These are phyloP conservation scores for Girardinus metallicus DNA, from an alignment of 2,797 vertebrate species.

Conservation along the genomic window DNA sequence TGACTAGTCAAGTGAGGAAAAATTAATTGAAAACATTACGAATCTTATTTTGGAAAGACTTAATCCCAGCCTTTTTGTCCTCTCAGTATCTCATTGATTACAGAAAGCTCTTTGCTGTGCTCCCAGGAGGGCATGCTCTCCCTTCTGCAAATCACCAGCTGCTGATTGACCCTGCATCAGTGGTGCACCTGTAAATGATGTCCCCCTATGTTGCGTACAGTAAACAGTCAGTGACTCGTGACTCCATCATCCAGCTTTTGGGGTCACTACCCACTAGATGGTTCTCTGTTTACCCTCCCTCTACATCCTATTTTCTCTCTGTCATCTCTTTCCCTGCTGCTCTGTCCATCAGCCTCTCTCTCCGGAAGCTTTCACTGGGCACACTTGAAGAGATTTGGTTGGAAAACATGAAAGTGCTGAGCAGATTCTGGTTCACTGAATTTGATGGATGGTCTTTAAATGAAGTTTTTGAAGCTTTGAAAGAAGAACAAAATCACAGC, in stretches of 20 bases:
- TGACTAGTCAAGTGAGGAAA: constrained; percentile 41
- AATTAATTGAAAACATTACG: constrained; percentile 47
- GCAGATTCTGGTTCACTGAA: constrained; percentile 37
- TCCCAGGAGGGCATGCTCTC: constrained; percentile 10
- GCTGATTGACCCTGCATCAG: constrained; percentile 44
- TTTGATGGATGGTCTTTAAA: constrained; percentile 40
- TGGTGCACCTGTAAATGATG: constrained; percentile 48
- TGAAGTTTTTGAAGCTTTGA: constrained; percentile 26
- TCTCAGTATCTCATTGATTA: not conserved
- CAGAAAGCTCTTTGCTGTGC: constrained; percentile 21
- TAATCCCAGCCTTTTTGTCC: constrained; percentile 14
- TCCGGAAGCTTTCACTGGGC: constrained; percentile 21
- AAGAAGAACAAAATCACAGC: constrained; percentile 25
- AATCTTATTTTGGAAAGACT: constrained; percentile 34
- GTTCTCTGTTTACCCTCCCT: constrained; percentile 63
- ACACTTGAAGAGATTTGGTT: constrained; percentile 4
- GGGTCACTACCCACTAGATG: constrained; percentile 54
- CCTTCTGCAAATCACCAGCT: constrained; percentile 27
- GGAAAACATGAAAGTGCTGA: constrained; percentile 35
- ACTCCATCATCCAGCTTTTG: constrained; percentile 55
- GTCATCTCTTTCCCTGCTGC: constrained; percentile 17
- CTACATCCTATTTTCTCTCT: constrained; percentile 32
- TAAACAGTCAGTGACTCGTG: constrained; percentile 68
- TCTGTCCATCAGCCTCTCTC: constrained; percentile 20
- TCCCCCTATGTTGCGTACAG: constrained; percentile 54